phyloP scores from a whole-genome alignment of 2,888 invertebrate genomes.

The Clanis bilineata region DNA sequence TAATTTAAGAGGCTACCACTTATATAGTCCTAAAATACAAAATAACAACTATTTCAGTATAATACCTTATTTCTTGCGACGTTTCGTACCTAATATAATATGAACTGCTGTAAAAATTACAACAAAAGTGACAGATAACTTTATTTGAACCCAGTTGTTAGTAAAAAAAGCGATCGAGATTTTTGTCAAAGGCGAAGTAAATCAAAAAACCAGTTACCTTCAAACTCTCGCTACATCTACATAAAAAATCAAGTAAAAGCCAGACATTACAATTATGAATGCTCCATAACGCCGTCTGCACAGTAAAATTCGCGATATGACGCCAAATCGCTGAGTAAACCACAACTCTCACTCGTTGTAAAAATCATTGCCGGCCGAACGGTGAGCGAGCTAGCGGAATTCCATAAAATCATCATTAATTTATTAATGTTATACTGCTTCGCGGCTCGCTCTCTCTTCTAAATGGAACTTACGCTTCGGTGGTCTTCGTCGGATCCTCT shows the following conservation, averaged over 20 bases:
- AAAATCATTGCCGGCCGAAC: conserved; percentile 13
- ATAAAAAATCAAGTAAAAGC: conserved; percentile 13
- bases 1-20: no score
- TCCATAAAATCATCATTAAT: conserved; percentile 80
- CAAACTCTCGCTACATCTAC: not conserved
- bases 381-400: conserved; percentile 63
- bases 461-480: conserved; percentile 70
- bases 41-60: no score
- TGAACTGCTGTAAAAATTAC: no score
- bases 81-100: no score
- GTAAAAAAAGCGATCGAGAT: no score
- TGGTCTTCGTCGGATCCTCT: conserved; percentile 58
- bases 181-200: no score
- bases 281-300: conserved; percentile 16
- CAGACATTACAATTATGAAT: conserved; percentile 18
- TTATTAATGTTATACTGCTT: conserved; percentile 78
- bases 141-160: no score
- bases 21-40: no score
- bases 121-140: no score
- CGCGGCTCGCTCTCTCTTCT: conserved; percentile 65
- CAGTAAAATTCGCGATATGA: conserved; percentile 7
- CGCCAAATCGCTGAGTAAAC: not conserved
- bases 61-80: no score
- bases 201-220: not conserved
- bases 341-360: conserved; percentile 11